These are phyloP conservation scores for Hyphantria cunea DNA, from an alignment of 1,140 invertebrate genomes.

Conservation along the genomic window DNA sequence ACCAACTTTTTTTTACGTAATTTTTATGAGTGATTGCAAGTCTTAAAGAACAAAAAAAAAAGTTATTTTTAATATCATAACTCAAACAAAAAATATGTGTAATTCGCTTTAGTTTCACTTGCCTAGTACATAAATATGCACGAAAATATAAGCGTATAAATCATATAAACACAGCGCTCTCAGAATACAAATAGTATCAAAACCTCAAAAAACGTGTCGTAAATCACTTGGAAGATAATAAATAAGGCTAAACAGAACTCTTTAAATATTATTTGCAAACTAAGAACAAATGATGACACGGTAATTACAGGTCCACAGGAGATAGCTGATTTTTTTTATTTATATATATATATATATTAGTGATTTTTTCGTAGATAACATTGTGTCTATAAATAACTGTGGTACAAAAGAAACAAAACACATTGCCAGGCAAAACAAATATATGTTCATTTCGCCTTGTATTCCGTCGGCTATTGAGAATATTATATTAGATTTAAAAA, in stretches of 20 bases:
- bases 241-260: not conserved
- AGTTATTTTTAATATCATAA: too few relatives aligned
- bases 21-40: too few relatives aligned
- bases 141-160: not conserved
- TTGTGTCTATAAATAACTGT: not conserved
- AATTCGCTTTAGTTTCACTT: too few relatives aligned
- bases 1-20: too few relatives aligned
- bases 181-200: constrained; percentile 3
- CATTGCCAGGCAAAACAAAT: not conserved
- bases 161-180: too few relatives aligned
- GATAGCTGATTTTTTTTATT: not conserved
- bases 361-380: not conserved
- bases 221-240: constrained; percentile 12
- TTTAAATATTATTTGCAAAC: not conserved
- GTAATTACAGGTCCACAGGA: not conserved
- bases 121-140: too few relatives aligned
- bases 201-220: not conserved
- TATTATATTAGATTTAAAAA: not conserved
- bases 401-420: not conserved
- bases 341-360: too few relatives aligned
- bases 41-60: too few relatives aligned
- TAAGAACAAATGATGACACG: not conserved
- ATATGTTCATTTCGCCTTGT: not conserved
- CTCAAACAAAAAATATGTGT: too few relatives aligned
- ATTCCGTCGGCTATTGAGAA: not conserved